Evolutionary conservation across 2,113 vertebrate species (phyloP).

Genomic region (Triplophysa dalaica): DNA sequence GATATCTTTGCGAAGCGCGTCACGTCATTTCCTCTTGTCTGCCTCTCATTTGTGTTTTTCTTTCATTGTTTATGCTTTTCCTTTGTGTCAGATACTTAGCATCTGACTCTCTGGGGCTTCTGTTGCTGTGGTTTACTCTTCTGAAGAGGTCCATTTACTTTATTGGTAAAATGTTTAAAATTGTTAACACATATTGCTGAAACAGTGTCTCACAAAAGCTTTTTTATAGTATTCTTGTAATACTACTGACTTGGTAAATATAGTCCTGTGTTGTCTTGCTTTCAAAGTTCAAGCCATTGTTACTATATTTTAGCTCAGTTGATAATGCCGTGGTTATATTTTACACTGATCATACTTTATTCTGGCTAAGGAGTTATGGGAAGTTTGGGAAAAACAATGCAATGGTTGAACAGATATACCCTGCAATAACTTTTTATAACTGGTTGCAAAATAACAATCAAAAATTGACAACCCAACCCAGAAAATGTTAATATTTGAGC

Average conservation of each 20-base stretch:
- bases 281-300: too few species aligned
- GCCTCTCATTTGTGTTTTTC: constrained; percentile 6
- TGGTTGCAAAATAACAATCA: too few species aligned
- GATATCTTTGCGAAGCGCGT: constrained; percentile 15
- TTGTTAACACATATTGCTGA: neutral
- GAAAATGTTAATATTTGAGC: too few species aligned
- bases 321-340: too few species aligned
- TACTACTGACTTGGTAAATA: neutral
- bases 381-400: too few species aligned
- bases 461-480: too few species aligned
- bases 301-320: too few species aligned
- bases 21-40: constrained; percentile 17
- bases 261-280: too few species aligned
- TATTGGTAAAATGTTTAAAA: neutral
- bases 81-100: neutral
- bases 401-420: too few species aligned
- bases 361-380: too few species aligned
- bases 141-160: neutral
- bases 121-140: neutral
- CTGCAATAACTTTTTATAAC: too few species aligned
- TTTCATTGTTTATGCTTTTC: constrained; percentile 26
- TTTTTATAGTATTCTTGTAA: neutral
- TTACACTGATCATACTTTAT: too few species aligned
- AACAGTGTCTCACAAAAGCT: neutral
- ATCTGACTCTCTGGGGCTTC: neutral